Conservation (phyloP, 2,113 vertebrate genomes). For the Eira barbara region DNA sequence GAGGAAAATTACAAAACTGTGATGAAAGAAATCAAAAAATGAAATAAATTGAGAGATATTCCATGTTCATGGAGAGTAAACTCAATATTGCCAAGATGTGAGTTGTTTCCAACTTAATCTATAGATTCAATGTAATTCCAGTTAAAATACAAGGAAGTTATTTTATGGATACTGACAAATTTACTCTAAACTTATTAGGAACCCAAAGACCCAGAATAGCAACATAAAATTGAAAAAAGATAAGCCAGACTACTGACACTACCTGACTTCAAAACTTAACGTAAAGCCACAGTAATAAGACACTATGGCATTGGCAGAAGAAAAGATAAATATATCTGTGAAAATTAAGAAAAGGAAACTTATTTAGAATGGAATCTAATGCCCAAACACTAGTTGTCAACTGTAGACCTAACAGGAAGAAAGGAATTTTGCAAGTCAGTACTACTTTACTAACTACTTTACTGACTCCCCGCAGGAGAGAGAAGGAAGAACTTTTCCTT, state of each 20-base stretch:
- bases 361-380: not conserved
- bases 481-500: not conserved
- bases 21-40: not conserved
- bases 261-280: not conserved
- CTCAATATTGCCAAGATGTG: not conserved
- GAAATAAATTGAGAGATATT: not conserved
- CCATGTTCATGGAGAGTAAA: not conserved
- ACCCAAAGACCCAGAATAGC: not conserved
- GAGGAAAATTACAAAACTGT: not conserved
- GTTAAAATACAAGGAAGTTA: not conserved
- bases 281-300: not conserved
- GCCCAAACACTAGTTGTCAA: not conserved
- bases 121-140: not conserved
- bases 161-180: not conserved
- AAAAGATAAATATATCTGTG: not conserved
- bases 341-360: not conserved
- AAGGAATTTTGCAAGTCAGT: not conserved
- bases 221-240: not conserved
- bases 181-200: not conserved
- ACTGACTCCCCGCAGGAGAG: not conserved
- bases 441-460: not conserved
- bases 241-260: not conserved
- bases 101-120: not conserved
- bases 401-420: not conserved
- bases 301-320: not conserved